Evolutionary conservation across 2,797 vertebrate genomes (phyloP).

Genomic region (Cossypha heuglini): DNA sequence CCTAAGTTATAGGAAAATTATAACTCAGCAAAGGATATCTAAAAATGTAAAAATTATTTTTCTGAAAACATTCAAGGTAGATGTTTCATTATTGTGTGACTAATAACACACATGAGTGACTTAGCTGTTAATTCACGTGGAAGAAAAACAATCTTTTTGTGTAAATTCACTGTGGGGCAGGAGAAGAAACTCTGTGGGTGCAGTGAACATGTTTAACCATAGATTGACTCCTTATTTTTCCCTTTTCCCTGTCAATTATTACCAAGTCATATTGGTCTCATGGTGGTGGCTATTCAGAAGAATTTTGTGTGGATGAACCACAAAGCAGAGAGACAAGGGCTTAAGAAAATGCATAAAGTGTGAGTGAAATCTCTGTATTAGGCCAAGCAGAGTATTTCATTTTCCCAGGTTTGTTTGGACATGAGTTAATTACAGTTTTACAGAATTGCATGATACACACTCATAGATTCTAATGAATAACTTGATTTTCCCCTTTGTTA

Average conservation of each 20-base stretch:
- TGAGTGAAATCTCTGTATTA: background rate
- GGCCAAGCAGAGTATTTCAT: constrained; percentile 4
- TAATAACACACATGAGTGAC: accelerated
- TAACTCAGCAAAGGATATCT: accelerated
- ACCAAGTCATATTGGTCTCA: background rate
- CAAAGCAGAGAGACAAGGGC: background rate
- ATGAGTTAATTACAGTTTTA: background rate
- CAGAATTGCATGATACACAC: background rate
- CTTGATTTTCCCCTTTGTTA: constrained; percentile 42
- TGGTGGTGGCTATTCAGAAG: background rate
- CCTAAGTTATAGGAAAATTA: background rate
- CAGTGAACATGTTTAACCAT: background rate
- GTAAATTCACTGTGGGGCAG: background rate
- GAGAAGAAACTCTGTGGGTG: background rate
- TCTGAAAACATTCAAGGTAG: background rate
- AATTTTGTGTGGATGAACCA: background rate
- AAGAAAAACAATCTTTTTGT: background rate
- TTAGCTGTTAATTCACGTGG: background rate
- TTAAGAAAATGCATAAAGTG: background rate
- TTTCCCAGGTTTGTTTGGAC: background rate
- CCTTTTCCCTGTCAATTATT: background rate
- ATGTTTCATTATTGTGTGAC: background rate
- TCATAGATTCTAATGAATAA: constrained; percentile 43
- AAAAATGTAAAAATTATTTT: background rate
- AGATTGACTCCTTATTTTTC: background rate